Evolutionary conservation across 2,888 invertebrate species (phyloP).

Genomic region (Alentia gelatinosa): DNA sequence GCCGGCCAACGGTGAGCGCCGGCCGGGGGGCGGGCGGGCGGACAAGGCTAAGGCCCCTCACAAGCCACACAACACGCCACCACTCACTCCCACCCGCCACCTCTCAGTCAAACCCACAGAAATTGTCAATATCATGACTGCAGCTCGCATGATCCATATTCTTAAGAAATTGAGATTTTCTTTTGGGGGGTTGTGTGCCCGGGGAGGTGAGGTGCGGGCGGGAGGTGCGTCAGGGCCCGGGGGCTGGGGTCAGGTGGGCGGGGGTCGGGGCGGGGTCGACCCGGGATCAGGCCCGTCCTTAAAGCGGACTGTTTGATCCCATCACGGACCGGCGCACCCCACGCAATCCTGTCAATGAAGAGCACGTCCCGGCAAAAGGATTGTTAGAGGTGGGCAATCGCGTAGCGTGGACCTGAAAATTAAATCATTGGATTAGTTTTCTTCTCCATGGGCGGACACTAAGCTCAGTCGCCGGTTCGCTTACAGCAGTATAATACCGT

Average conservation of each 20-base stretch:
- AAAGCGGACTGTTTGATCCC: conserved; percentile 1
- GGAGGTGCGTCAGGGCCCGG: neutral
- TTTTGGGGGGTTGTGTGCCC: neutral
- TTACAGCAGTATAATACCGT: neutral
- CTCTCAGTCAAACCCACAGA: neutral
- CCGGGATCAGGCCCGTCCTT: neutral
- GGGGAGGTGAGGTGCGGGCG: neutral
- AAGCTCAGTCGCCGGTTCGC: neutral
- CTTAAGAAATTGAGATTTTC: conserved; percentile 17
- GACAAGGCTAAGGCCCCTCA: neutral
- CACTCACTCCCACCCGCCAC: neutral
- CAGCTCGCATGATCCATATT: conserved; percentile 4
- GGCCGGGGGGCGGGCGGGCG: neutral
- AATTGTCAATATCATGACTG: neutral
- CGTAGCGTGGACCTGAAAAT: neutral
- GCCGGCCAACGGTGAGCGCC: neutral
- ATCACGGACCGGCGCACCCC: neutral
- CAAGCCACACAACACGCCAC: neutral
- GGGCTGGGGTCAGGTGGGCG: neutral
- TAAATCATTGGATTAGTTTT: conserved; percentile 17
- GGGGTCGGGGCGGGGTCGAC: neutral
- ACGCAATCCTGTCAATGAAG: conserved; percentile 2
- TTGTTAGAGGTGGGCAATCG: neutral
- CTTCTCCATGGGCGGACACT: neutral
- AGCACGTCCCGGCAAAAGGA: neutral